phyloP scores from a whole-genome alignment of 2,888 invertebrate genomes.

The Eretmocerus hayati region DNA sequence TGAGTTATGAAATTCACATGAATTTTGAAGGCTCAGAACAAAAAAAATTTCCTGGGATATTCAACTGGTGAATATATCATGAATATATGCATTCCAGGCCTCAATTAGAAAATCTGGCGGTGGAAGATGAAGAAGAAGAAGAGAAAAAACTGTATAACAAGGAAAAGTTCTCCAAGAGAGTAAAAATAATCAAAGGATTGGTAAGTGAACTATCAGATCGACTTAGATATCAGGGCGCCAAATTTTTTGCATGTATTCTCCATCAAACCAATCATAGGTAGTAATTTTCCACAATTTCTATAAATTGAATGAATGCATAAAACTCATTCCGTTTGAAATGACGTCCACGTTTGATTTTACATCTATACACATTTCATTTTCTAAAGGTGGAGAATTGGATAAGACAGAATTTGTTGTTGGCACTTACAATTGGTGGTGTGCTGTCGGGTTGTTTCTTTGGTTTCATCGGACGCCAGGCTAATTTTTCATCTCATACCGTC shows the following conservation, averaged over 20 bases:
- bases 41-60: too few species aligned
- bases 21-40: too few species aligned
- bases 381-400: constrained; percentile 46
- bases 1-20: too few species aligned
- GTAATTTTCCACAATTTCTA: too few species aligned
- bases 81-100: constrained; percentile 2
- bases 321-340: background rate
- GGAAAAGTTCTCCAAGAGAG: background rate
- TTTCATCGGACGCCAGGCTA: constrained; percentile 49
- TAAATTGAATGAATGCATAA: too few species aligned
- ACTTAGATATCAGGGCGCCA: background rate
- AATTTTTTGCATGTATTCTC: background rate
- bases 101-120: constrained; percentile 1
- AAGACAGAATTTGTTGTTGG: constrained; percentile 52
- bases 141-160: constrained; percentile 1
- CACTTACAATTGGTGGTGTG: constrained; percentile 54
- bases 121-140: constrained; percentile 1
- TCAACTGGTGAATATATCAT: background rate
- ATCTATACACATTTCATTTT: background rate
- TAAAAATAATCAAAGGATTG: background rate
- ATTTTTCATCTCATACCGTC: constrained; percentile 49
- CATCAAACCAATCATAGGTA: too few species aligned
- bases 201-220: constrained; percentile 1
- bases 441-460: constrained; percentile 56
- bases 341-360: background rate